These are phyloP conservation scores for Probaryconus sp. DNA, from an alignment of 1,140 invertebrate genomes.

Conservation along the genomic window DNA sequence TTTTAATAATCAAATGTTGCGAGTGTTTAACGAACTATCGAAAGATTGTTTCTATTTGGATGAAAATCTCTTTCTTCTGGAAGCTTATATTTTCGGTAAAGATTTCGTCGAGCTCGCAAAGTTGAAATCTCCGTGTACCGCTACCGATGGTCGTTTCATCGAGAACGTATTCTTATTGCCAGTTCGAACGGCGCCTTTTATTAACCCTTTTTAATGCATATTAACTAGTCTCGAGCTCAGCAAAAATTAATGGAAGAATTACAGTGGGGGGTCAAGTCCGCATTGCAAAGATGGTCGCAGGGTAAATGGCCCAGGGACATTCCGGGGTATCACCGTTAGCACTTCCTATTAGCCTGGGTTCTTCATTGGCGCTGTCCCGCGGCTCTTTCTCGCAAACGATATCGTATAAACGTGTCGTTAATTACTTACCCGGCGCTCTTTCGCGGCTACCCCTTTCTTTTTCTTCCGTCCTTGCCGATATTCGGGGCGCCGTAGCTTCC, in stretches of 20 bases:
- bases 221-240: slow-evolving; percentile 75
- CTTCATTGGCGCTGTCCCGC: slow-evolving; percentile 69
- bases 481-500: slow-evolving; percentile 40
- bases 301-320: slow-evolving; percentile 63
- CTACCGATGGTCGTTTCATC: slow-evolving; percentile 27
- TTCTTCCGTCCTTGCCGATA: slow-evolving; percentile 41
- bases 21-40: too few species aligned
- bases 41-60: too few species aligned
- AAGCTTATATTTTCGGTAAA: slow-evolving; percentile 4
- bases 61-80: background rate
- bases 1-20: too few species aligned
- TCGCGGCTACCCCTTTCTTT: slow-evolving; percentile 46
- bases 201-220: slow-evolving; percentile 74
- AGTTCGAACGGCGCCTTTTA: slow-evolving; percentile 65
- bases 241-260: slow-evolving; percentile 77
- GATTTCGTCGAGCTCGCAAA: background rate
- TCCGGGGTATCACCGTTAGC: slow-evolving; percentile 75
- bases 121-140: slow-evolving; percentile 30
- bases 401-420: slow-evolving; percentile 77
- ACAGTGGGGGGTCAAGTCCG: slow-evolving; percentile 58
- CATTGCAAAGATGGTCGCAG: slow-evolving; percentile 32
- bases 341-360: slow-evolving; percentile 75
- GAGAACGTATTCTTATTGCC: slow-evolving; percentile 49
- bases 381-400: slow-evolving; percentile 68
- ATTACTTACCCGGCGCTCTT: slow-evolving; percentile 72